Conservation (phyloP, 2,797 vertebrate species). For the Argyrosomus regius region DNA sequence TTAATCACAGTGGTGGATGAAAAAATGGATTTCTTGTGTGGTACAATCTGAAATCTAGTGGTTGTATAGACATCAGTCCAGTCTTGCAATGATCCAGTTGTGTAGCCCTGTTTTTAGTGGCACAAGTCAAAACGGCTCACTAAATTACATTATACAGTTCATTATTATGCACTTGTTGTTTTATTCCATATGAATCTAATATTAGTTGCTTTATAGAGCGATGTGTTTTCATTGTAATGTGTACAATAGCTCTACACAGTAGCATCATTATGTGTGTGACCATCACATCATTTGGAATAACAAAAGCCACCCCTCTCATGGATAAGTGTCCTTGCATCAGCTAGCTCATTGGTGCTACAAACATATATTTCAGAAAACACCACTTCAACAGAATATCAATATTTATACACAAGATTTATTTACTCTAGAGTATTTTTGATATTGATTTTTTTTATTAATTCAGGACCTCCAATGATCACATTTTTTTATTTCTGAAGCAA, state of each 20-base stretch:
- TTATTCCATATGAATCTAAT: constrained; percentile 34
- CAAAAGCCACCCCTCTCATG: constrained; percentile 60
- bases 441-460: constrained; percentile 62
- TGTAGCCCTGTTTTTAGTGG: constrained; percentile 47
- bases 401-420: constrained; percentile 78
- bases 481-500: constrained; percentile 60
- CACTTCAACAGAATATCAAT: constrained; percentile 52
- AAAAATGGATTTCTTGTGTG: constrained; percentile 36
- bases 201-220: constrained; percentile 26
- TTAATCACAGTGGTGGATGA: constrained; percentile 36
- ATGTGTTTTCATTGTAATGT: constrained; percentile 52
- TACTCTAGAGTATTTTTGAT: constrained; percentile 82
- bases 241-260: constrained; percentile 37
- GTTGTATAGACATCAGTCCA: constrained; percentile 5
- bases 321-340: constrained; percentile 83
- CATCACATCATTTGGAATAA: constrained; percentile 67
- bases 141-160: constrained; percentile 30
- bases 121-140: constrained; percentile 55
- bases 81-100: constrained; percentile 34
- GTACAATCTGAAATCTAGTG: constrained; percentile 22
- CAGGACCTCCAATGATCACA: constrained; percentile 39
- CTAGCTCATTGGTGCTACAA: constrained; percentile 70
- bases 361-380: constrained; percentile 44
- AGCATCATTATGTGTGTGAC: constrained; percentile 46
- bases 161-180: constrained; percentile 42